Evolutionary conservation across 2,888 invertebrate genomes (phyloP).

Genomic region (Cataglyphis rosenhaueri): DNA sequence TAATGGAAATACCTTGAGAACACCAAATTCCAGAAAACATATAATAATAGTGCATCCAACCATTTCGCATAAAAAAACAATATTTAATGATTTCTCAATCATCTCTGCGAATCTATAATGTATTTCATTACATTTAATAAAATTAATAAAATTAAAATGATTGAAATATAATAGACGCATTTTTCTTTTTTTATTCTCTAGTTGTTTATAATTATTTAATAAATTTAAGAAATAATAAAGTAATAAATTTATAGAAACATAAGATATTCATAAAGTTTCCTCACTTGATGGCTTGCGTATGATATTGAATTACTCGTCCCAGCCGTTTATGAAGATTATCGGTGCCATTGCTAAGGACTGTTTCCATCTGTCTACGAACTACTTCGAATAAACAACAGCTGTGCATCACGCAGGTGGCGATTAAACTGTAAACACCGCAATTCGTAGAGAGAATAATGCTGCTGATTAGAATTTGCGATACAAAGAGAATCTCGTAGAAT

Average conservation of each 20-base stretch:
- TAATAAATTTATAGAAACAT: not conserved
- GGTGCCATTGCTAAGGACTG: not conserved
- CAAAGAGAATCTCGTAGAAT: conserved; percentile 74
- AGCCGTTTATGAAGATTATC: conserved; percentile 24
- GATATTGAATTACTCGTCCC: conserved; percentile 48
- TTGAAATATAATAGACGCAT: not conserved
- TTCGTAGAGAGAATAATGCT: conserved; percentile 69
- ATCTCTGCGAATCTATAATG: conserved; percentile 78
- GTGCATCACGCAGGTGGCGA: conserved; percentile 76
- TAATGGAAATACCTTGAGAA: conserved; percentile 68
- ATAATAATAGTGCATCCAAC: conserved; percentile 80
- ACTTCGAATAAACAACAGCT: conserved; percentile 71
- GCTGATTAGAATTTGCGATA: conserved; percentile 73
- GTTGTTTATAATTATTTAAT: not conserved
- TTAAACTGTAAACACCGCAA: conserved; percentile 74
- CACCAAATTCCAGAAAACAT: conserved; percentile 80
- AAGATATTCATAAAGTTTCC: not conserved
- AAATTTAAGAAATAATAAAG: not conserved
- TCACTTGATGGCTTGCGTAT: conserved; percentile 62
- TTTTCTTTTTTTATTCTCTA: not conserved
- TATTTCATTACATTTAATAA: conserved; percentile 48
- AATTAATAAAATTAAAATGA: conserved; percentile 9
- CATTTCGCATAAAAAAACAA: conserved; percentile 78
- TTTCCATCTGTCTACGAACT: conserved; percentile 55
- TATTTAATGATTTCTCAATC: conserved; percentile 78